These are phyloP conservation scores for Trogon surrucura DNA, from an alignment of 2,113 vertebrate species.

Conservation along the genomic window DNA sequence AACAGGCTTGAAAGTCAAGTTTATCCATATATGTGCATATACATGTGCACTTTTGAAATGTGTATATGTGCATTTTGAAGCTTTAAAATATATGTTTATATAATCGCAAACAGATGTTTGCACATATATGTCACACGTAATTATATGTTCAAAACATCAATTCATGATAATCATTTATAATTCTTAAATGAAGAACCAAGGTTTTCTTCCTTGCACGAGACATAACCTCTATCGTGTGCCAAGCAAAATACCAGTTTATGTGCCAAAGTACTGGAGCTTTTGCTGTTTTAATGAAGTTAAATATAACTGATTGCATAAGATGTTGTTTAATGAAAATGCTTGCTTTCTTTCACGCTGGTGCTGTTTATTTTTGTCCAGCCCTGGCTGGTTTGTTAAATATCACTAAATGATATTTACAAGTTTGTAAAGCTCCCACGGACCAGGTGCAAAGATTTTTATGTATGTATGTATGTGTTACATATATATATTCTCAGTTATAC, in stretches of 20 bases:
- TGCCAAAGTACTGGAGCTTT: constrained; percentile 15
- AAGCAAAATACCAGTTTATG: constrained; percentile 1
- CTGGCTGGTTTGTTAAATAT: constrained; percentile 62
- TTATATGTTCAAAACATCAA: background rate
- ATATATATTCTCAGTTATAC: background rate
- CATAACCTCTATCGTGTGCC: background rate
- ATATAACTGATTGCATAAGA: constrained; percentile 44
- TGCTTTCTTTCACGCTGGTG: constrained; percentile 38
- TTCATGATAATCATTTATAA: background rate
- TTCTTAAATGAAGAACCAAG: background rate
- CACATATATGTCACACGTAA: background rate
- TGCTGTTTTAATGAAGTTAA: constrained; percentile 13
- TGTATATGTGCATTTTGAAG: background rate
- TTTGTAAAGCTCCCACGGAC: constrained; percentile 36
- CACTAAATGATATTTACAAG: constrained; percentile 67
- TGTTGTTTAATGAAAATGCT: constrained; percentile 49
- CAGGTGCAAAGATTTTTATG: constrained; percentile 42
- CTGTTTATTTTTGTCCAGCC: constrained; percentile 58
- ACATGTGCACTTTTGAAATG: background rate
- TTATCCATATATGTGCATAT: background rate
- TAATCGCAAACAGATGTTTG: background rate
- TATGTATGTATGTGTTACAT: background rate
- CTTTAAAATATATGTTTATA: background rate
- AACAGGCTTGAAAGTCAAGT: background rate
- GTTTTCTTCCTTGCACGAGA: background rate